These are phyloP conservation scores for Orius insidiosus DNA, from an alignment of 1,140 invertebrate genomes.

Conservation along the genomic window DNA sequence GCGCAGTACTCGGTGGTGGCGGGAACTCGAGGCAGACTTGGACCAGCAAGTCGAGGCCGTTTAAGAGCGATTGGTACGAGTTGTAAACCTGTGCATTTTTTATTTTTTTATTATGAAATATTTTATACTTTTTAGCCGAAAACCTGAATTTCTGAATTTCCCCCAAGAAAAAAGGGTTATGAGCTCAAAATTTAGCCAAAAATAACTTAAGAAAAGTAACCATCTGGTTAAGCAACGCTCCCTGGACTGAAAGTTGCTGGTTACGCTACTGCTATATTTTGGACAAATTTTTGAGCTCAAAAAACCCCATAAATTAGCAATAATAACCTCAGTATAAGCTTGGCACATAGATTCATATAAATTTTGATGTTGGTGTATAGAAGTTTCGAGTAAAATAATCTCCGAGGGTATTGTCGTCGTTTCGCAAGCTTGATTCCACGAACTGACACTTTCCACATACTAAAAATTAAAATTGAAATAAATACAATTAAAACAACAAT, in stretches of 20 bases:
- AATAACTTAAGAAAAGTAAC: too few species aligned
- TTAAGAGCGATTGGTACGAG: slow-evolving; percentile 47
- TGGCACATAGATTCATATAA: slow-evolving; percentile 93
- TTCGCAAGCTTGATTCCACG: slow-evolving; percentile 80
- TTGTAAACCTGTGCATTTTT: slow-evolving; percentile 41
- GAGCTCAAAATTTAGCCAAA: too few species aligned
- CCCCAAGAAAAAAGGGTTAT: too few species aligned
- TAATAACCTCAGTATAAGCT: slow-evolving; percentile 79
- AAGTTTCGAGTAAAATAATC: slow-evolving; percentile 74
- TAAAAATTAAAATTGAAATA: slow-evolving; percentile 28
- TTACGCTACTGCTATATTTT: too few species aligned
- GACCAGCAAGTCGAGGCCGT: slow-evolving; percentile 46
- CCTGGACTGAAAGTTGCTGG: too few species aligned
- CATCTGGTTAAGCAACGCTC: too few species aligned
- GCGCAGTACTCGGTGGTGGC: slow-evolving; percentile 23
- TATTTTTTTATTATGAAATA: background rate
- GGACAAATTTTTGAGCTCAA: too few species aligned
- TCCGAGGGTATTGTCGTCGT: slow-evolving; percentile 61
- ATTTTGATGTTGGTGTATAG: slow-evolving; percentile 81
- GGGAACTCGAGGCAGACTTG: slow-evolving; percentile 46
- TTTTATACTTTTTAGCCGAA: background rate
- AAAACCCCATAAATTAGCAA: background rate
- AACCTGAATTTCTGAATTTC: too few species aligned
- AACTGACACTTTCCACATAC: slow-evolving; percentile 80
- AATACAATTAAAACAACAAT: slow-evolving; percentile 2